Evolutionary conservation across 2,113 vertebrate species (phyloP), one percentile per base, ranked within the genome.

Genomic region (Rhabdornis inornatus): DNA sequence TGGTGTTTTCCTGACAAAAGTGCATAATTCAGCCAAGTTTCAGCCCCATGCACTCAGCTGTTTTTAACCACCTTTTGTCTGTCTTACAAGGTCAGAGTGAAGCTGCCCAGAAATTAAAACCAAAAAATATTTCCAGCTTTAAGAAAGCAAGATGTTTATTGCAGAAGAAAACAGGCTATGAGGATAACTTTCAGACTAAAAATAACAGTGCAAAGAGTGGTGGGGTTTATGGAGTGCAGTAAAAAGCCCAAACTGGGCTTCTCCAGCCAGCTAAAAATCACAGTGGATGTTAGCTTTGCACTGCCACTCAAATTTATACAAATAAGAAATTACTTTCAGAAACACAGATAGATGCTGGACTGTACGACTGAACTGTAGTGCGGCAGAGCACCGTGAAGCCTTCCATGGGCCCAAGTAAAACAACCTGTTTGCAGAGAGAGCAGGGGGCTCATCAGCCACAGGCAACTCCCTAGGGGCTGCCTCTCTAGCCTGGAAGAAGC

Each of bases 321-420:
- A 65, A 52, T 27, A 27, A 76, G 28, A 70, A 61, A 50, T 59
- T 2, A 12, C 20, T 74, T 78, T 45, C 33, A 53, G 69, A 45
- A 63, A 31, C 1, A 24, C 0, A 1, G 33, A 10, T 35, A 15
- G 15, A 9, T 5, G 9, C 35, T 65, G 31, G 28, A 50, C 17
- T 84, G 25, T 42, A 9, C 0, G 0, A 53, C 72, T 78, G 44
- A 84, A 33, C 45, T 82, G 37, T 15, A 20, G 23, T 2, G 0
- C 64, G 45, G 49, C 22, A 21, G 23, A 57, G 49, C 77, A 69
- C 13, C 0, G 0, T 50, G 50, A 72, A 59, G 15, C 42, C 22
- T 20, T n/a, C n/a, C 2, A 6, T 42, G 37, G 28, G 14, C 23
- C 14, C 17, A 31, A 81, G 15, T 10, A 6, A 72, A 59, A 50